These are phyloP conservation scores for Syngnathus acus DNA, from an alignment of 2,797 vertebrate genomes.

Conservation along the genomic window DNA sequence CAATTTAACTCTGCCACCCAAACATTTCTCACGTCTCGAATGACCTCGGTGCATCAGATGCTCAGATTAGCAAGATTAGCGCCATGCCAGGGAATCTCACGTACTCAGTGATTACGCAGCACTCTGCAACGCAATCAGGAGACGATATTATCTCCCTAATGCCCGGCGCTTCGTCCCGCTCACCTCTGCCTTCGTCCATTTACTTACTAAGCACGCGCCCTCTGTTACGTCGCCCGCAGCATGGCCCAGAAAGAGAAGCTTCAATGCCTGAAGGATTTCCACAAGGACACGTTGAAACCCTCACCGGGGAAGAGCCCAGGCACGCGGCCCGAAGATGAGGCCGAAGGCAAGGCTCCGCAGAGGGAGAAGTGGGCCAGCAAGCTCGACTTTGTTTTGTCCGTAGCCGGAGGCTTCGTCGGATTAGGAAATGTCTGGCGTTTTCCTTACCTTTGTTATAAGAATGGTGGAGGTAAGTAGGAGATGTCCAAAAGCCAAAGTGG, in stretches of 20 bases:
- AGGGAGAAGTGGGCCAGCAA: constrained; percentile 99
- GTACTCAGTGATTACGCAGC: constrained; percentile 27
- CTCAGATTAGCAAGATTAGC: constrained; percentile 58
- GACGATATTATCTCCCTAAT: constrained; percentile 42
- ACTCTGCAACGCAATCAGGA: constrained; percentile 37
- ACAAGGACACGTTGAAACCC: constrained; percentile 97
- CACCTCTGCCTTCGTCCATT: constrained; percentile 5
- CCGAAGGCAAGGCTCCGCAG: constrained; percentile 89
- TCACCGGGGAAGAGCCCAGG: constrained; percentile 96
- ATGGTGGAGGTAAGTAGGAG: constrained; percentile 85
- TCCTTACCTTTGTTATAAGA: constrained; percentile 99
- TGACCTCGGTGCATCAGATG: constrained; percentile 42
- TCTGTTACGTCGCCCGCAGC: constrained; percentile 35
- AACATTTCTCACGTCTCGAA: constrained; percentile 18
- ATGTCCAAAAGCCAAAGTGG: neutral
- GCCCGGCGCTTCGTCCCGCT: neutral
- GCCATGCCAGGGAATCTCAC: constrained; percentile 30
- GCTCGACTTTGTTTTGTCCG: constrained; percentile 96
- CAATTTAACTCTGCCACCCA: neutral
- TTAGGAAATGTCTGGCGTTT: constrained; percentile 98
- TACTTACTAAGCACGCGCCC: neutral
- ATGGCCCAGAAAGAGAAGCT: constrained; percentile 98
- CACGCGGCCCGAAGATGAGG: constrained; percentile 91
- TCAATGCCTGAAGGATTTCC: constrained; percentile 96
- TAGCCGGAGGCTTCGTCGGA: constrained; percentile 95